Evolutionary conservation across 2,888 invertebrate genomes (phyloP).

Genomic region (Stenurella melanura): DNA sequence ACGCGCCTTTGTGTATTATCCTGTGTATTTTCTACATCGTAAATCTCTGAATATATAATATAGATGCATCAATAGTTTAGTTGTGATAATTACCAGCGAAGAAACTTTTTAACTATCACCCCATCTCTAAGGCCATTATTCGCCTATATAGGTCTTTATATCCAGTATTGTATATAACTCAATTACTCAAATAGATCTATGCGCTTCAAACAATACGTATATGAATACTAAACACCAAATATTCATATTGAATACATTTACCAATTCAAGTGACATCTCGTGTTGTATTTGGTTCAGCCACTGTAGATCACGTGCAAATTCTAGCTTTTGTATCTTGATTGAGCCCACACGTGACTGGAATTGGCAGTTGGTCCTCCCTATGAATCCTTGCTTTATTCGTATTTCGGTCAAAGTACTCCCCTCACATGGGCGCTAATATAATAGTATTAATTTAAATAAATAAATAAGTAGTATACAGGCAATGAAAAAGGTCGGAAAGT

Average conservation of each 20-base stretch:
- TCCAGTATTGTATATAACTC: conserved; percentile 51
- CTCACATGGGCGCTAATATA: not conserved
- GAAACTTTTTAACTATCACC: not conserved
- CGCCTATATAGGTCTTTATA: conserved; percentile 10
- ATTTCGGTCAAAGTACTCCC: conserved; percentile 47
- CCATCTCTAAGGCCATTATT: not conserved
- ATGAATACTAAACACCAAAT: conserved; percentile 63
- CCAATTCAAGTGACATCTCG: conserved; percentile 62
- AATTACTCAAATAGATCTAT: conserved; percentile 59
- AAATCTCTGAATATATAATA: too few species aligned
- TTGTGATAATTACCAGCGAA: too few species aligned
- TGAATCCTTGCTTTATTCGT: conserved; percentile 64
- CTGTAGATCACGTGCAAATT: conserved; percentile 72
- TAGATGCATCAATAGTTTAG: too few species aligned
- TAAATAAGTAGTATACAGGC: not conserved
- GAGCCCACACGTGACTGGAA: conserved; percentile 68
- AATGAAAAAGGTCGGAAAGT: not conserved
- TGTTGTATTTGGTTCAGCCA: conserved; percentile 66
- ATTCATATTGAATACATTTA: conserved; percentile 60
- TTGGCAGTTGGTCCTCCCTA: conserved; percentile 62
- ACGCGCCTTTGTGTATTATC: too few species aligned
- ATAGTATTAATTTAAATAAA: conserved; percentile 16
- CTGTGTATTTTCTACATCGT: too few species aligned
- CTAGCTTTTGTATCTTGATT: conserved; percentile 72
- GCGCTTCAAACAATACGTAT: conserved; percentile 59